phyloP scores from a whole-genome alignment of 2,113 vertebrate genomes.

The Thamnaconus septentrionalis region DNA sequence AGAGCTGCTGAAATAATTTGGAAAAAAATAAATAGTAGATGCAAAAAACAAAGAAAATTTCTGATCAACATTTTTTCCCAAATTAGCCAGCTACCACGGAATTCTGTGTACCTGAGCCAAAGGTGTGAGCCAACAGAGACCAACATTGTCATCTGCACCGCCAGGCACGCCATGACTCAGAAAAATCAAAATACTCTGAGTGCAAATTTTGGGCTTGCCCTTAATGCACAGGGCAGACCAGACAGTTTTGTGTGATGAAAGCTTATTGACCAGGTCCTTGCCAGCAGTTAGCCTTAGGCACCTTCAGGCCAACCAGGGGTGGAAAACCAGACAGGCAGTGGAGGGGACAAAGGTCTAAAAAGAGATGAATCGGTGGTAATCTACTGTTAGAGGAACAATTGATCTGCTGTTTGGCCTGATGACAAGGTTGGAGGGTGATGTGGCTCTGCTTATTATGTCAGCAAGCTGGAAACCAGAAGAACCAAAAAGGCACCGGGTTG shows the following conservation, averaged over 20 bases:
- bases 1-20: no score
- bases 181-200: constrained; percentile 13
- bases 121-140: no score
- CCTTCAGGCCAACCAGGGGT: constrained; percentile 52
- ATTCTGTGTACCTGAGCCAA: no score
- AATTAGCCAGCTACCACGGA: no score
- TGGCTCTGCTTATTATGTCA: constrained; percentile 64
- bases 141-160: no score
- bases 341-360: constrained; percentile 64
- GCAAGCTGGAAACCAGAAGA: constrained; percentile 36
- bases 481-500: constrained; percentile 56
- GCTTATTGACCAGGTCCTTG: constrained; percentile 60
- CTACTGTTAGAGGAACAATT: constrained; percentile 74
- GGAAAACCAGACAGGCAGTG: constrained; percentile 68
- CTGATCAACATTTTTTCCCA: no score
- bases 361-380: constrained; percentile 70
- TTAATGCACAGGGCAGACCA: constrained; percentile 51
- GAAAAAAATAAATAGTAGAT: no score
- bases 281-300: constrained; percentile 61
- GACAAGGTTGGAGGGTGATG: constrained; percentile 66
- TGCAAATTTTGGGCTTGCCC: constrained; percentile 24
- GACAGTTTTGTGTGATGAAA: constrained; percentile 68
- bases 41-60: no score
- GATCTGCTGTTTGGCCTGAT: constrained; percentile 68
- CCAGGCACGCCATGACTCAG: not conserved